These are phyloP conservation scores for Polymixis lichenea DNA, from an alignment of 2,888 invertebrate species.

Conservation along the genomic window DNA sequence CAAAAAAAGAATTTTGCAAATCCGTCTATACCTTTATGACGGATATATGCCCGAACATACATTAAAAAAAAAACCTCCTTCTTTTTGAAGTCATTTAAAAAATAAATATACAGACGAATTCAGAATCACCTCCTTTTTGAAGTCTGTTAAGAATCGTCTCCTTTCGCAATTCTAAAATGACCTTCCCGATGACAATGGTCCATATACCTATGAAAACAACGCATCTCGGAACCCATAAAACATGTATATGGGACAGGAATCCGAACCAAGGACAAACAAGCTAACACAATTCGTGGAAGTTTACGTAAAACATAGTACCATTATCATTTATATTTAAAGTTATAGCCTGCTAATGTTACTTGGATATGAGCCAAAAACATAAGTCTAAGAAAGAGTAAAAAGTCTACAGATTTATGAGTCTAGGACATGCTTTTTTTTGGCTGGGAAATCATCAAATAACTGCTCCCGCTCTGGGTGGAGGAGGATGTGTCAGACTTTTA, in stretches of 20 bases:
- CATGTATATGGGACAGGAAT: slow-evolving; percentile 36
- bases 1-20: too few relatives aligned
- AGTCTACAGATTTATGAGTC: too few relatives aligned
- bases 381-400: neutral
- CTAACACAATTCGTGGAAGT: slow-evolving; percentile 34
- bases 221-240: neutral
- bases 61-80: too few relatives aligned
- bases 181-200: neutral
- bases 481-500: too few relatives aligned
- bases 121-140: too few relatives aligned
- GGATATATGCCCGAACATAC: too few relatives aligned
- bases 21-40: too few relatives aligned
- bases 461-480: too few relatives aligned
- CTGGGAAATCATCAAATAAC: too few relatives aligned
- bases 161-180: neutral
- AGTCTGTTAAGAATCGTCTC: neutral
- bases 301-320: neutral
- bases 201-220: neutral
- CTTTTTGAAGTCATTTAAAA: too few relatives aligned
- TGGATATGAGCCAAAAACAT: slow-evolving; percentile 31
- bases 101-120: too few relatives aligned
- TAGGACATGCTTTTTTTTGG: too few relatives aligned
- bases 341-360: slow-evolving; percentile 4
- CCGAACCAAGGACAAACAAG: slow-evolving; percentile 30
- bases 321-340: slow-evolving; percentile 3